Percentiles rank a stretch among this genome's conserved stretches.
Evolutionary conservation across 2,113 vertebrate genomes (phyloP).

Genomic region (Lontra canadensis): DNA sequence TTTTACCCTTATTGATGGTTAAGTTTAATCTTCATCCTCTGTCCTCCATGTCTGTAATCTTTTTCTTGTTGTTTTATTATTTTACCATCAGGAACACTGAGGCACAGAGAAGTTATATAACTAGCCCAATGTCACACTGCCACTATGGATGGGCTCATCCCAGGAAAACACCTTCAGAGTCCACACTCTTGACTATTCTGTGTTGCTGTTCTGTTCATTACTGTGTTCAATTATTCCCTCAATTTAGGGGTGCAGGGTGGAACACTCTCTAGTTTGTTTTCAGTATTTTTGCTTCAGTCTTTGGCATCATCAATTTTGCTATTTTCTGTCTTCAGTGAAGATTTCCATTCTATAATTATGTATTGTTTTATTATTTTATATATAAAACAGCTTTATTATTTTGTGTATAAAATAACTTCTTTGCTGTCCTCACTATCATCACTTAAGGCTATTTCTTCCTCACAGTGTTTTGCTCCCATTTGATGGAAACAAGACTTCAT

Average conservation of each 20-base stretch:
- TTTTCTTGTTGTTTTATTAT: not conserved
- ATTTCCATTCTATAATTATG: not conserved
- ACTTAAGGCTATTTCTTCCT: not conserved
- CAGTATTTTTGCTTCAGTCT: not conserved
- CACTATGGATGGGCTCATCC: not conserved
- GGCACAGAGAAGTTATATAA: not conserved
- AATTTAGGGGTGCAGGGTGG: rapidly evolving
- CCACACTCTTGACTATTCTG: not conserved
- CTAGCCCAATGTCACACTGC: not conserved
- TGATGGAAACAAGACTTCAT: not conserved
- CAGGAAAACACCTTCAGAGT: not conserved
- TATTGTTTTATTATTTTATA: not conserved
- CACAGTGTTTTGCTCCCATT: not conserved
- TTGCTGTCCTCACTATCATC: not conserved
- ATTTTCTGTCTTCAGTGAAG: not conserved
- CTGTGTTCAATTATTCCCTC: not conserved
- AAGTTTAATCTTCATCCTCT: not conserved
- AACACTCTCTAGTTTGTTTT: not conserved
- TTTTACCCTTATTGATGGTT: not conserved
- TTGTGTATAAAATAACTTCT: not conserved
- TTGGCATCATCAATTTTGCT: not conserved
- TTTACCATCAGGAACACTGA: not conserved
- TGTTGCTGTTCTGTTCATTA: not conserved
- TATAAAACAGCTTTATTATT: not conserved
- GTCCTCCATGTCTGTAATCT: not conserved